Evolutionary conservation across 2,888 invertebrate species (phyloP).

Genomic region (Plagodis dolabraria): DNA sequence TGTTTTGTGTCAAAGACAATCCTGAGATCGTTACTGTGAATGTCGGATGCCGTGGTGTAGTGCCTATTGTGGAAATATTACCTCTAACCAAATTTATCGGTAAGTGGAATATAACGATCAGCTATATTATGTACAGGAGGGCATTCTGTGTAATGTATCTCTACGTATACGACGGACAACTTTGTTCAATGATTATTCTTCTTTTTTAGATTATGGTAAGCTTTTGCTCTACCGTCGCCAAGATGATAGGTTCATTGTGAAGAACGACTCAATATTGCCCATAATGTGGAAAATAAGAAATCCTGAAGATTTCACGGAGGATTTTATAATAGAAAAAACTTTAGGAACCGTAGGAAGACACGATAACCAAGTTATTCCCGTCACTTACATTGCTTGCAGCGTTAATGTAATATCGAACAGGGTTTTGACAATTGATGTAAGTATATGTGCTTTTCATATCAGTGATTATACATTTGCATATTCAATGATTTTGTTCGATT

Average conservation of each 20-base stretch:
- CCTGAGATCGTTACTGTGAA: slow-evolving; percentile 82
- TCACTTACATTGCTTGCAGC: slow-evolving; percentile 78
- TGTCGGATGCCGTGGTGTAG: slow-evolving; percentile 79
- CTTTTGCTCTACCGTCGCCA: slow-evolving; percentile 79
- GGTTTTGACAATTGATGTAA: slow-evolving; percentile 73
- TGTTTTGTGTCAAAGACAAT: slow-evolving; percentile 84
- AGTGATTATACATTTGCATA: background rate
- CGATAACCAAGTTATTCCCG: slow-evolving; percentile 74
- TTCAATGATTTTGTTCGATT: too few relatives aligned
- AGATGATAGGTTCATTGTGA: slow-evolving; percentile 77
- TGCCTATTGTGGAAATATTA: slow-evolving; percentile 78
- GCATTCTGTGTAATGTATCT: background rate
- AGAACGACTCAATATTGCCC: slow-evolving; percentile 83
- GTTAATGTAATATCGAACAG: slow-evolving; percentile 70
- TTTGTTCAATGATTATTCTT: background rate
- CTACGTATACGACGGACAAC: too few relatives aligned
- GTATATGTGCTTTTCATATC: slow-evolving; percentile 36
- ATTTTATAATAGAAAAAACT: slow-evolving; percentile 74
- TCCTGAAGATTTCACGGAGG: slow-evolving; percentile 64
- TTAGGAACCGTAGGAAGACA: slow-evolving; percentile 71
- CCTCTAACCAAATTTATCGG: slow-evolving; percentile 71
- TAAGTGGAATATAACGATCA: slow-evolving; percentile 37
- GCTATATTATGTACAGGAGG: background rate
- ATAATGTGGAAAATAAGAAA: slow-evolving; percentile 83
- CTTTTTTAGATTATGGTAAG: slow-evolving; percentile 78